Evolutionary conservation across 1,140 invertebrate species (phyloP).

Genomic region (Hydropsyche tenuis): DNA sequence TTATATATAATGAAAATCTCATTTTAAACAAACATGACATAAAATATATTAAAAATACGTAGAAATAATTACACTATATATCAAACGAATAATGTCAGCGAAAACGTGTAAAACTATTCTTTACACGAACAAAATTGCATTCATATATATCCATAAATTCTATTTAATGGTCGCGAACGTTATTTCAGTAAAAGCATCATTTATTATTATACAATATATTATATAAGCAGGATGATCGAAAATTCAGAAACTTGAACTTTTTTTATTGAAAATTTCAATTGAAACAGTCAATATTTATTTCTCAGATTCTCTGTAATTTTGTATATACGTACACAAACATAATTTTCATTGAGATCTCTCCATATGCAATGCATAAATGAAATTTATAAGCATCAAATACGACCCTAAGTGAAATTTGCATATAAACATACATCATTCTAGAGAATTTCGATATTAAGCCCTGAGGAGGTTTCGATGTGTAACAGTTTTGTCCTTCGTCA

Average conservation of each 20-base stretch:
- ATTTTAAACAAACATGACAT: too few species aligned
- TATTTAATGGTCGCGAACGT: neutral
- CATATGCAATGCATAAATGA: neutral
- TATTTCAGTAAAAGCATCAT: too few species aligned
- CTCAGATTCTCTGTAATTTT: too few species aligned
- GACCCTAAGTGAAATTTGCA: conserved; percentile 25
- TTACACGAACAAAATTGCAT: neutral
- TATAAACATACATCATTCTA: neutral
- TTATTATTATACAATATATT: too few species aligned
- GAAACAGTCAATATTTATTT: too few species aligned
- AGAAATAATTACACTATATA: too few species aligned
- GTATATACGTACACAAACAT: neutral
- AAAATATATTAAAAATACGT: too few species aligned
- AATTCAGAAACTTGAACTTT: neutral
- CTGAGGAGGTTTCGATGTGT: conserved; percentile 12
- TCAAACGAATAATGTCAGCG: too few species aligned
- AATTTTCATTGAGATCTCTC: neutral
- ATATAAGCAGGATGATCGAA: too few species aligned
- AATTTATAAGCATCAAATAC: conserved; percentile 15
- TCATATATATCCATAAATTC: neutral
- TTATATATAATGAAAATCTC: too few species aligned
- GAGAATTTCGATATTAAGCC: conserved; percentile 24
- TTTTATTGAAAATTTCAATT: neutral
- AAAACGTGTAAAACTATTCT: neutral
- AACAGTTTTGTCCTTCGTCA: conserved; percentile 29